Evolutionary conservation across 1,140 invertebrate species (phyloP).

Genomic region (Mercenaria mercenaria): DNA sequence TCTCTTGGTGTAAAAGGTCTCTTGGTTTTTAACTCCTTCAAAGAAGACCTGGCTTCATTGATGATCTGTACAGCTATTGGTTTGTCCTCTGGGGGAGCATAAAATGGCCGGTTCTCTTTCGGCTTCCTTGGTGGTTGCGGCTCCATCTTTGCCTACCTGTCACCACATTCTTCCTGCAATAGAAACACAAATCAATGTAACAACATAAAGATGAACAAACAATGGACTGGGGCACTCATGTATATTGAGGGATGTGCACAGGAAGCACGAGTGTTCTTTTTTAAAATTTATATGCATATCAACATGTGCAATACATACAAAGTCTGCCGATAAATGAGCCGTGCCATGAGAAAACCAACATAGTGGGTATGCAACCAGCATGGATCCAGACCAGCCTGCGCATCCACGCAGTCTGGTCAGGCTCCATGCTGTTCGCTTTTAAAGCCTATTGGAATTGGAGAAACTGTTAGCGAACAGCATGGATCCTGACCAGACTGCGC

Average conservation of each 20-base stretch:
- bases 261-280: neutral
- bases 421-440: too few relatives aligned
- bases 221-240: neutral
- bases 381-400: too few relatives aligned
- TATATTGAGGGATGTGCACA: neutral
- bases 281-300: too few relatives aligned
- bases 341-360: too few relatives aligned
- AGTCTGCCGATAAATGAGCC: too few relatives aligned
- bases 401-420: too few relatives aligned
- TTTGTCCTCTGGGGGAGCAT: slow-evolving; percentile 85
- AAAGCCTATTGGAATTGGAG: too few relatives aligned
- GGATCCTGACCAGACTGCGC: too few relatives aligned
- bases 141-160: slow-evolving; percentile 43
- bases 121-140: slow-evolving; percentile 69
- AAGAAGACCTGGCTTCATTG: slow-evolving; percentile 89
- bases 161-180: neutral
- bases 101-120: slow-evolving; percentile 84
- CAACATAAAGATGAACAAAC: neutral
- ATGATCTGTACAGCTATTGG: slow-evolving; percentile 93
- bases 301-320: too few relatives aligned
- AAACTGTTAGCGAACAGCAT: too few relatives aligned
- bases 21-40: slow-evolving; percentile 78
- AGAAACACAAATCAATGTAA: too few relatives aligned
- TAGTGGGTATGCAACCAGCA: too few relatives aligned
- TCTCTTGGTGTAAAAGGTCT: slow-evolving; percentile 93